These are phyloP conservation scores for Cecidostiba fungosa DNA, from an alignment of 2,888 invertebrate species.

Conservation along the genomic window DNA sequence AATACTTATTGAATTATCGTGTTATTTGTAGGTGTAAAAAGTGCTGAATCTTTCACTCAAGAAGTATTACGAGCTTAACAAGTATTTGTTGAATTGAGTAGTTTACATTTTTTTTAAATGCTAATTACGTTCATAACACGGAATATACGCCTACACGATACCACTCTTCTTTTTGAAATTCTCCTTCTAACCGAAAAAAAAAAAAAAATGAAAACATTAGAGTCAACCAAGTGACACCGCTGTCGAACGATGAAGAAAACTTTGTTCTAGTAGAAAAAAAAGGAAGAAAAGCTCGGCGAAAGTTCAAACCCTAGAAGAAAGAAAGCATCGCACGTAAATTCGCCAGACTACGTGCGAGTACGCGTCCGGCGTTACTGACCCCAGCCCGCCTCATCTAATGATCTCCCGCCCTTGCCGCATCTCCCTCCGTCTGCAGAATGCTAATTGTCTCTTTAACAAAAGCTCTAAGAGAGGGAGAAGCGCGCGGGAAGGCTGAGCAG, in stretches of 20 bases:
- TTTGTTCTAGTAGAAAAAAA: background rate
- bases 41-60: background rate
- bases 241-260: background rate
- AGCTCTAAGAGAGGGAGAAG: background rate
- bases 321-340: slow-evolving; percentile 13
- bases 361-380: slow-evolving; percentile 41
- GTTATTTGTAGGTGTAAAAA: background rate
- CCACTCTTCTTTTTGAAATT: background rate
- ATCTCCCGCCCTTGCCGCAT: slow-evolving; percentile 44
- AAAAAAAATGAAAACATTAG: background rate
- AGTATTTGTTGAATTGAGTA: no score
- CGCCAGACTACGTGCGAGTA: background rate
- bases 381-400: slow-evolving; percentile 53
- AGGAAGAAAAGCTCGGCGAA: background rate
- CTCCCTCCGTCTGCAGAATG: slow-evolving; percentile 57
- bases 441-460: slow-evolving; percentile 56
- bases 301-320: background rate
- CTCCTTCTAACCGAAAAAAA: background rate
- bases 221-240: background rate
- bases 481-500: slow-evolving; percentile 52
- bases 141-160: no score
- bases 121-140: no score
- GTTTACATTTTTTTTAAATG: no score
- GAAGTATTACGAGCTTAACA: no score
- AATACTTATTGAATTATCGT: background rate